These are phyloP conservation scores for Oophaga sylvatica DNA, from an alignment of 2,797 vertebrate genomes.

Conservation along the genomic window DNA sequence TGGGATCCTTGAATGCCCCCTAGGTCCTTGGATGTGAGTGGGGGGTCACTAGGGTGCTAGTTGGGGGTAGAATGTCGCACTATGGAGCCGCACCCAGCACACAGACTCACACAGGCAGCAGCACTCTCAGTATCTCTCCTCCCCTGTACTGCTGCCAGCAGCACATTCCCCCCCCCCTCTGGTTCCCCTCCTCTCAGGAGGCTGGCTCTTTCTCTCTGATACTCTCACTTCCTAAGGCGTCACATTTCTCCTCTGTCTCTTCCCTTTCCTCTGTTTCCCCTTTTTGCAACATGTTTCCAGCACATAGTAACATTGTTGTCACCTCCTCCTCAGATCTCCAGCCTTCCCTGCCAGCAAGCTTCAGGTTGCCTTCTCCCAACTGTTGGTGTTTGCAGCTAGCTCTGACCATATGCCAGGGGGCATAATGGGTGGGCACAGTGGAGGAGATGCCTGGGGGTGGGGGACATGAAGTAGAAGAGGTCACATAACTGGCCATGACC, in stretches of 20 bases:
- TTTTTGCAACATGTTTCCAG: slow-evolving; percentile 5
- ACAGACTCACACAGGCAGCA: slow-evolving; percentile 42
- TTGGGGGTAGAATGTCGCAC: slow-evolving; percentile 45
- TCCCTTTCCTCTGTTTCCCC: slow-evolving; percentile 19
- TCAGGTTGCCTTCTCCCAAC: not conserved
- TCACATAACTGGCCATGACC: slow-evolving; percentile 41
- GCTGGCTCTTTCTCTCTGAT: slow-evolving; percentile 44
- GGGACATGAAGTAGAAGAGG: slow-evolving; percentile 27
- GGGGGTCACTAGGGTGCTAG: slow-evolving; percentile 33
- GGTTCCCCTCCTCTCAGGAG: slow-evolving; percentile 36
- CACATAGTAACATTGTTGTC: not conserved
- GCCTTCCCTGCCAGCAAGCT: not conserved
- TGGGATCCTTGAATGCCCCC: not conserved
- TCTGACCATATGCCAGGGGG: slow-evolving; percentile 12
- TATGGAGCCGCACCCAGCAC: slow-evolving; percentile 56
- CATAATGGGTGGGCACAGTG: slow-evolving; percentile 11
- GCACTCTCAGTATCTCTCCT: slow-evolving; percentile 46
- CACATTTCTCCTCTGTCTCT: slow-evolving; percentile 52
- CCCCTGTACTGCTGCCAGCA: slow-evolving; percentile 46
- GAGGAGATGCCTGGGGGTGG: slow-evolving; percentile 17
- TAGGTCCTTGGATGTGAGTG: not conserved
- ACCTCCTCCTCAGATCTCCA: not conserved
- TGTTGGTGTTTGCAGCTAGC: not conserved
- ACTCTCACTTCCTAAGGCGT: slow-evolving; percentile 56
- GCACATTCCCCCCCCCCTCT: slow-evolving; percentile 42